Evolutionary conservation across 2,797 vertebrate species (phyloP).

Genomic region (Anguilla pacifica): DNA sequence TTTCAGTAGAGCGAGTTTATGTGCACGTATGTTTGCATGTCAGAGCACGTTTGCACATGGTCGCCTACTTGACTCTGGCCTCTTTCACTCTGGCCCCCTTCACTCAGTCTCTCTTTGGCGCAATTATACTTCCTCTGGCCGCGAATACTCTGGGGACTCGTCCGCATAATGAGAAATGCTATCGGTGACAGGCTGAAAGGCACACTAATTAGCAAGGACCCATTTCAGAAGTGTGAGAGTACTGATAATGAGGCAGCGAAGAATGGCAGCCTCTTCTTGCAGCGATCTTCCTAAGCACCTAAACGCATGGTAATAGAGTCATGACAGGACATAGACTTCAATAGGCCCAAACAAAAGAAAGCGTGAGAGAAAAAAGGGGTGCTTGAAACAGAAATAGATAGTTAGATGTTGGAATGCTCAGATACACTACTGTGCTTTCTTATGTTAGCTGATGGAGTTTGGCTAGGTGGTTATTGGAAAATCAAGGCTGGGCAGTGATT

Average conservation of each 20-base stretch:
- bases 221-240: conserved; percentile 2
- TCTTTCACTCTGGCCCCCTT: not conserved
- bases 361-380: not conserved
- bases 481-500: not conserved
- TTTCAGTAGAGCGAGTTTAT: not conserved
- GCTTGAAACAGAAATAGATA: not conserved
- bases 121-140: conserved; percentile 3
- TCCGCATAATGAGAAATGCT: conserved; percentile 24
- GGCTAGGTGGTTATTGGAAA: not conserved
- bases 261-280: conserved; percentile 8
- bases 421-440: not conserved
- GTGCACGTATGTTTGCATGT: not conserved
- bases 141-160: not conserved
- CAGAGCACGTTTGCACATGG: not conserved
- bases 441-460: not conserved
- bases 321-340: conserved; percentile 14
- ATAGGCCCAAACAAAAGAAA: not conserved
- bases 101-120: not conserved
- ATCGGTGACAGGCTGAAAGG: conserved; percentile 30
- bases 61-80: not conserved
- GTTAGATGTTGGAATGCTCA: not conserved
- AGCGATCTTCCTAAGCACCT: not conserved
- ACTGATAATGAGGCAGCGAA: conserved; percentile 11
- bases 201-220: conserved; percentile 14
- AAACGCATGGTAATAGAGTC: not conserved